These are phyloP conservation scores for Odontamblyopus rebecca DNA, from an alignment of 2,797 vertebrate species.

Conservation along the genomic window DNA sequence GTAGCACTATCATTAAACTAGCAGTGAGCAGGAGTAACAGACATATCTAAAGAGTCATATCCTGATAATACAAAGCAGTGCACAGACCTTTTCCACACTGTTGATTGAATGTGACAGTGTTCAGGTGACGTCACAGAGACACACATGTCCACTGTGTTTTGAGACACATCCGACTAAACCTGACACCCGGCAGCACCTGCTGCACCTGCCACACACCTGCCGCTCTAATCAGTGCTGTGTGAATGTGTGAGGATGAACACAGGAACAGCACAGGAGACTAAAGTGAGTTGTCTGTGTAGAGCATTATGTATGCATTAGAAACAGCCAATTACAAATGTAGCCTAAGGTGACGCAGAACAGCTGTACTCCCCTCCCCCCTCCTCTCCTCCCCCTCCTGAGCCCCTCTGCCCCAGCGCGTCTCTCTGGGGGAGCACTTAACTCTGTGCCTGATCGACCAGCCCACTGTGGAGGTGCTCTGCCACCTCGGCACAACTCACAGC, in stretches of 20 bases:
- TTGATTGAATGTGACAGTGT: slow-evolving; percentile 60
- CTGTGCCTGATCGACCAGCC: slow-evolving; percentile 80
- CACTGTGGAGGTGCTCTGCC: slow-evolving; percentile 71
- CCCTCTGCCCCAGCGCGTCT: slow-evolving; percentile 65
- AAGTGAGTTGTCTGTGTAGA: slow-evolving; percentile 22
- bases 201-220: slow-evolving; percentile 75
- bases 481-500: slow-evolving; percentile 71
- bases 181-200: slow-evolving; percentile 73
- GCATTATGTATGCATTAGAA: slow-evolving; percentile 44
- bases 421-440: slow-evolving; percentile 83
- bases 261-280: slow-evolving; percentile 16
- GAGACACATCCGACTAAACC: slow-evolving; percentile 54
- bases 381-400: slow-evolving; percentile 39
- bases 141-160: slow-evolving; percentile 49
- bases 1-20: not conserved
- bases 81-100: slow-evolving; percentile 22
- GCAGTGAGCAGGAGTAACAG: not conserved
- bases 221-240: slow-evolving; percentile 62
- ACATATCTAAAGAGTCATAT: not conserved
- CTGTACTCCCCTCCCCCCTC: slow-evolving; percentile 27
- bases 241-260: slow-evolving; percentile 50
- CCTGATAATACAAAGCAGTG: slow-evolving; percentile 15
- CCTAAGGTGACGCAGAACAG: slow-evolving; percentile 24
- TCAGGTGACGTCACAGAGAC: slow-evolving; percentile 57
- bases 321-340: slow-evolving; percentile 35